Evolutionary conservation across 2,113 vertebrate species (phyloP), one percentile per base, ranked within the genome.

Genomic region (Tyrannus savana): DNA sequence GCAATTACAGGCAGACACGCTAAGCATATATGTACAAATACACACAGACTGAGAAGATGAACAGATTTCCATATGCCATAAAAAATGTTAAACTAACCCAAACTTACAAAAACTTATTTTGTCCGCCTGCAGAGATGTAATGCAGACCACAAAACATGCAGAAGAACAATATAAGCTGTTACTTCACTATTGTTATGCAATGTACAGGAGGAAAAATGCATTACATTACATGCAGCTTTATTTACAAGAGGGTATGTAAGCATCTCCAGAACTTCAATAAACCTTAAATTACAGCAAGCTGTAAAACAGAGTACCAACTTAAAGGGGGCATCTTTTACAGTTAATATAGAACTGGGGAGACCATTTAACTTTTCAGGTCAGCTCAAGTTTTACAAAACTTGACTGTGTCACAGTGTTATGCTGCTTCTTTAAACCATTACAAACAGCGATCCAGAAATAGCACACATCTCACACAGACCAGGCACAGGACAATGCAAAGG

Each of bases 1-100:
- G 18, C 67, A 69, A 7, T 3, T 31, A 76, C n/a, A 83, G 33
- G 46, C 22, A 85, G 49, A 77, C 19, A 87, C 0, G 0, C 19
- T n/a, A 67, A 66, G 39, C 46, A 52, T 16, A 1, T 9, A 75
- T 2, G 3, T 49, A 83, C 4, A 7, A 60, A 87, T 22, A 77
- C 30, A 81, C 0, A 0, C 14, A 63, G 28, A 60, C 53, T 63
- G 46, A 56, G 31, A 25, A 68, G 28, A 75, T 24, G 6, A 78
- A 62, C 15, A 76, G 3, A 39, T 60, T 85, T 76, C n/a, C 37
- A 33, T 18, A 27, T 4, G 12, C 14, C n/a, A 42, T 7, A 46
- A 18, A 17, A 39, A 85, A 88, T 0, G 2, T 14, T n/a, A 67
- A 39, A 55, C 10, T 58, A 74, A 73, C 42, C 16, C 67, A 84